A percentile compares a stretch with the other conserved stretches of the same genome.
These are phyloP conservation scores for Dynastes grantii DNA, from an alignment of 2,888 invertebrate genomes.

Conservation along the genomic window DNA sequence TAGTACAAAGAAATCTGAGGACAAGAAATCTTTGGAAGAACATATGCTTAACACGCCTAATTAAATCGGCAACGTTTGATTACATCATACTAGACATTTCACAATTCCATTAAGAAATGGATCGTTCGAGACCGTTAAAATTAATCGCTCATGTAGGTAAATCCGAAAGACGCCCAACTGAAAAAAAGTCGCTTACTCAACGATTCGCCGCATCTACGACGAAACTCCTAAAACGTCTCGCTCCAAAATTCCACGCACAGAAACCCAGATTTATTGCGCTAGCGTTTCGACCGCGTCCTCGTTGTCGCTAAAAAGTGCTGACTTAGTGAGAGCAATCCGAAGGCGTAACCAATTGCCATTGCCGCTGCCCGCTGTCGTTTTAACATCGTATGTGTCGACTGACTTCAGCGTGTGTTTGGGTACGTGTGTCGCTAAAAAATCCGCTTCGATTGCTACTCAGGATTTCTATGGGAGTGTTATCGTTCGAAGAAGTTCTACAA, in stretches of 20 bases:
- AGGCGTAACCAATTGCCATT: slow-evolving; percentile 63
- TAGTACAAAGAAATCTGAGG: too few relatives aligned
- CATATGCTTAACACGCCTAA: too few relatives aligned
- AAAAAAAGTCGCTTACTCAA: not conserved
- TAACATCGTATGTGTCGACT: slow-evolving; percentile 42
- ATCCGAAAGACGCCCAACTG: too few relatives aligned
- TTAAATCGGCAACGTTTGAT: too few relatives aligned
- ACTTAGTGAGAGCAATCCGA: slow-evolving; percentile 58
- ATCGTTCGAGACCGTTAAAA: too few relatives aligned
- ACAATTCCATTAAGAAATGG: too few relatives aligned
- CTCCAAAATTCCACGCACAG: not conserved
- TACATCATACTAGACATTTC: too few relatives aligned
- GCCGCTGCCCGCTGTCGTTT: slow-evolving; percentile 23
- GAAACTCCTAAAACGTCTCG: too few relatives aligned
- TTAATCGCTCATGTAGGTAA: too few relatives aligned
- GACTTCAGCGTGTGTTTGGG: slow-evolving; percentile 13
- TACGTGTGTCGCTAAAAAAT: slow-evolving; percentile 23
- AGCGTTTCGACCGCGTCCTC: slow-evolving; percentile 19
- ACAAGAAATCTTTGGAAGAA: too few relatives aligned
- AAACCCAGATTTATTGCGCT: slow-evolving; percentile 18
- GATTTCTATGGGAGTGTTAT: not conserved
- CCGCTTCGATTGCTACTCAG: slow-evolving; percentile 4
- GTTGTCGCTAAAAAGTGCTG: slow-evolving; percentile 60
- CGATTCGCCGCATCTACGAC: not conserved
- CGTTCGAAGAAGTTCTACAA: too few relatives aligned